These are phyloP conservation scores for Orchestia grillus DNA, from an alignment of 1,140 invertebrate species.

Conservation along the genomic window DNA sequence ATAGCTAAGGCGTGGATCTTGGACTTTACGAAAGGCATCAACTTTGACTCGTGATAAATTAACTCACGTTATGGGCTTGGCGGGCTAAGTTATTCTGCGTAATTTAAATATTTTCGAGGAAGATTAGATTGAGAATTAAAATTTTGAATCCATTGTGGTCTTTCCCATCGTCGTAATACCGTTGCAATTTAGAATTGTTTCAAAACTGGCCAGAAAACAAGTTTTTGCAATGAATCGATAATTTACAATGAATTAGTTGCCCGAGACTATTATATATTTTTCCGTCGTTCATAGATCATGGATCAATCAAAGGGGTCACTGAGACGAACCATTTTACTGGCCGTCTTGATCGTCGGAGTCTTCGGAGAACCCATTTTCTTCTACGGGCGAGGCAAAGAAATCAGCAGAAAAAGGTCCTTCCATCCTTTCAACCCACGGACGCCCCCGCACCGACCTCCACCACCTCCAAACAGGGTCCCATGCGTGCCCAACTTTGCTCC, in stretches of 20 bases:
- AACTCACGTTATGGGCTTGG: too few relatives aligned
- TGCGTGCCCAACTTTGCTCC: background rate
- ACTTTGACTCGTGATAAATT: too few relatives aligned
- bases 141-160: background rate
- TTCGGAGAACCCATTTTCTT: constrained; percentile 11
- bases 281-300: background rate
- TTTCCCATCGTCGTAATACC: background rate
- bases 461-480: constrained; percentile 8
- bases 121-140: too few relatives aligned
- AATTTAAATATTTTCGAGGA: too few relatives aligned
- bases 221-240: background rate
- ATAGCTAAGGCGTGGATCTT: too few relatives aligned
- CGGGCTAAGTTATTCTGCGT: too few relatives aligned
- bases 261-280: background rate
- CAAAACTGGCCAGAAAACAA: background rate
- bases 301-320: background rate
- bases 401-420: constrained; percentile 25
- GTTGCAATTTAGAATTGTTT: background rate
- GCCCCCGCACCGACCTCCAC: background rate
- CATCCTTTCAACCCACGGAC: background rate
- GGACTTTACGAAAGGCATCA: too few relatives aligned
- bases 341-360: background rate
- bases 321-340: background rate
- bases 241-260: background rate
- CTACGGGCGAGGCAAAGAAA: constrained; percentile 30